These are phyloP conservation scores for Aldrovandia affinis DNA, from an alignment of 2,797 vertebrate genomes.

Conservation along the genomic window DNA sequence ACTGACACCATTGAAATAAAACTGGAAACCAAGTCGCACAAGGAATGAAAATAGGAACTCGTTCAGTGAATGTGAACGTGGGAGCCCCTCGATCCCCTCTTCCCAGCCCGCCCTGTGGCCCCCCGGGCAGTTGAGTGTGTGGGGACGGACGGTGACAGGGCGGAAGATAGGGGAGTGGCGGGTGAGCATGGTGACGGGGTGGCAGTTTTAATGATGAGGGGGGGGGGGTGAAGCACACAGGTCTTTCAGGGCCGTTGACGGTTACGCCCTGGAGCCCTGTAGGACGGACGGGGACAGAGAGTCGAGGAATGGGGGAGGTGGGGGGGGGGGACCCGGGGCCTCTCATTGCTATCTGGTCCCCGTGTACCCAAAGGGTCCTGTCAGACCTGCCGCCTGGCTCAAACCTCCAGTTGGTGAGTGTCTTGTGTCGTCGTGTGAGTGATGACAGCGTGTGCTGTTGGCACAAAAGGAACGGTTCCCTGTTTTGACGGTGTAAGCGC, in stretches of 20 bases:
- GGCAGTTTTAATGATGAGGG: background rate
- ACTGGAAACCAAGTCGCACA: background rate
- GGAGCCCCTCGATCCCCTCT: slow-evolving; percentile 34
- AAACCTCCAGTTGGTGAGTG: background rate
- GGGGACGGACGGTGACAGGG: slow-evolving; percentile 59
- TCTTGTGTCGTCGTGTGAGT: background rate
- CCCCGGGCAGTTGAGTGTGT: slow-evolving; percentile 54
- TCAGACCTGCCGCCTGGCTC: slow-evolving; percentile 20
- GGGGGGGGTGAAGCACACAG: background rate
- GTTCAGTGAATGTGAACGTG: slow-evolving; percentile 21
- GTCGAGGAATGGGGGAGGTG: slow-evolving; percentile 49
- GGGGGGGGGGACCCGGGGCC: slow-evolving; percentile 34
- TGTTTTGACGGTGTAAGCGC: background rate
- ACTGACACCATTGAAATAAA: background rate
- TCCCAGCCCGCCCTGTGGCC: slow-evolving; percentile 44
- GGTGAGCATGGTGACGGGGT: slow-evolving; percentile 36
- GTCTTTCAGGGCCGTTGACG: background rate
- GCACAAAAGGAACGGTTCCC: background rate
- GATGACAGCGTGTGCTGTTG: background rate
- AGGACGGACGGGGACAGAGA: background rate
- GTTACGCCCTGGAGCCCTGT: background rate
- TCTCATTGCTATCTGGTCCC: slow-evolving; percentile 23
- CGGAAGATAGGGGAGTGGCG: slow-evolving; percentile 59
- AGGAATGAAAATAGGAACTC: background rate
- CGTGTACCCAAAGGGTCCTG: slow-evolving; percentile 25